phyloP scores from a whole-genome alignment of 2,797 vertebrate genomes.

The Phoxinus dragarum region DNA sequence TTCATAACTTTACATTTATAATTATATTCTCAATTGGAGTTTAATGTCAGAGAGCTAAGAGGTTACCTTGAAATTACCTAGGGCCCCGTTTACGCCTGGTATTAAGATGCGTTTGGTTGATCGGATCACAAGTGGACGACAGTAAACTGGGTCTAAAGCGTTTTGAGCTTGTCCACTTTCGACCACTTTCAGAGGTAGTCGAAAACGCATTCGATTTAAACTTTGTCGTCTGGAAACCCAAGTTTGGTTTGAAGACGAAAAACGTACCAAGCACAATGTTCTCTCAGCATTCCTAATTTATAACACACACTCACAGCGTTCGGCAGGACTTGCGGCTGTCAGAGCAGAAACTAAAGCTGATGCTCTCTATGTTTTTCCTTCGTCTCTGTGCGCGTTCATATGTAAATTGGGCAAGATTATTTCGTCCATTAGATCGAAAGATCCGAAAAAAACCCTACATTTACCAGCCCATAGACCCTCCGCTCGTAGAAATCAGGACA shows the following conservation, averaged over 20 bases:
- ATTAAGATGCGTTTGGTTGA: background rate
- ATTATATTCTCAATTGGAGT: background rate
- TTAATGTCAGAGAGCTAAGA: background rate
- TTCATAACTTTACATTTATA: constrained; percentile 19
- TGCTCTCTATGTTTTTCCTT: no score
- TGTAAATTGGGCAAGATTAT: no score
- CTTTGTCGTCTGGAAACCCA: background rate
- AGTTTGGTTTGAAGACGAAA: background rate
- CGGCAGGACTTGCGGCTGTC: no score
- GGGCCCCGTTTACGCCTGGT: background rate
- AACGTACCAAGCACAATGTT: no score
- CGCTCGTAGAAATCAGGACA: background rate
- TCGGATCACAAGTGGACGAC: background rate
- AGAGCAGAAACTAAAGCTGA: no score
- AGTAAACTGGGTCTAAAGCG: background rate
- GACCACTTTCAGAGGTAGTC: background rate
- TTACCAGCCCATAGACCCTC: no score
- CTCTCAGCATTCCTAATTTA: no score
- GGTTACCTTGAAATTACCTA: background rate
- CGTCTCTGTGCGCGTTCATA: no score
- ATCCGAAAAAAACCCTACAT: no score
- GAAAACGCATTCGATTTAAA: background rate
- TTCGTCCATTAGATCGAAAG: no score
- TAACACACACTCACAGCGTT: no score
- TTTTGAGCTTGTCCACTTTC: background rate